Conservation (phyloP, 2,113 vertebrate species). For the Phodopus roborovskii region DNA sequence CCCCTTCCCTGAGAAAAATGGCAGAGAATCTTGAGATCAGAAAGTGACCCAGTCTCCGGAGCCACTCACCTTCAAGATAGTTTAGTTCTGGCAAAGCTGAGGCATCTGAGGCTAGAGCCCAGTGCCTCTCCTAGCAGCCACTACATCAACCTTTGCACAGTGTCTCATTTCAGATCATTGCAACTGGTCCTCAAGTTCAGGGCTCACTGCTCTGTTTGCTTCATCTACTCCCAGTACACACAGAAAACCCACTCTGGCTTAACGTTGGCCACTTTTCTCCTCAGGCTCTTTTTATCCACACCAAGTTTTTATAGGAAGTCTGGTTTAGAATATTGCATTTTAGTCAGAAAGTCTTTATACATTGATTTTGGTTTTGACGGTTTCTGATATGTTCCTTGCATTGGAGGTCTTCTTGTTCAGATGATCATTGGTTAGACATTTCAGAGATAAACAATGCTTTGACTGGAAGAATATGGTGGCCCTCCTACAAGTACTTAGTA, state of each 20-base stretch:
- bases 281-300: not conserved
- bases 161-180: not conserved
- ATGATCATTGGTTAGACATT: not conserved
- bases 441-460: not conserved
- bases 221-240: not conserved
- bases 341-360: not conserved
- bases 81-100: not conserved
- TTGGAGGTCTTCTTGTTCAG: not conserved
- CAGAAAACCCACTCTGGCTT: not conserved
- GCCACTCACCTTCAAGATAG: not conserved
- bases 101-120: not conserved
- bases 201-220: not conserved
- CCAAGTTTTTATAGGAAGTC: accelerated
- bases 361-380: not conserved
- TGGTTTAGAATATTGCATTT: not conserved
- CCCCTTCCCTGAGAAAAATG: no score
- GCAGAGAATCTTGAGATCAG: not conserved
- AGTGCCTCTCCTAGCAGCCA: not conserved
- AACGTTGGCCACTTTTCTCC: not conserved
- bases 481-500: not conserved
- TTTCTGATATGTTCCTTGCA: not conserved
- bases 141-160: not conserved
- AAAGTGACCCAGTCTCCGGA: not conserved
- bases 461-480: not conserved
- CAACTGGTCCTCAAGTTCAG: not conserved